Conservation (phyloP, 2,113 vertebrate genomes). For the Cynoglossus semilaevis region DNA sequence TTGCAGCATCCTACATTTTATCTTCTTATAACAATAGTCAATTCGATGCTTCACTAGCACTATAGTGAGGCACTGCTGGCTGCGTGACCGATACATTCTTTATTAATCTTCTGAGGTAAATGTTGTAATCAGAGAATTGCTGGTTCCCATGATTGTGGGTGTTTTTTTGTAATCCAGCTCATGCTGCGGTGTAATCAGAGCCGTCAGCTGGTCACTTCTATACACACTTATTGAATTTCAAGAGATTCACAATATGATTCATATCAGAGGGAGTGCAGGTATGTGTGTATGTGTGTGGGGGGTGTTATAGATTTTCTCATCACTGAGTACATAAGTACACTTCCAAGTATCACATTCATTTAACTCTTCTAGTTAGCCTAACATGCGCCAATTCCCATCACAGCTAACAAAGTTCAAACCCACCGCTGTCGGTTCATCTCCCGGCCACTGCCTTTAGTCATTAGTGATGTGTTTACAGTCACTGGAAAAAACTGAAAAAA, state of each 20-base stretch:
- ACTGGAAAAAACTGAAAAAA: conserved; percentile 13
- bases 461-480: conserved; percentile 42
- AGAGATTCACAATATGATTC: conserved; percentile 32
- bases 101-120: too few species aligned
- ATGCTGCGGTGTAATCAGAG: not conserved
- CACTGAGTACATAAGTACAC: conserved; percentile 6
- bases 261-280: not conserved
- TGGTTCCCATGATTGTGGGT: too few species aligned
- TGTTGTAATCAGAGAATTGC: too few species aligned
- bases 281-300: not conserved
- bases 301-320: conserved; percentile 11
- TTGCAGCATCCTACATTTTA: too few species aligned
- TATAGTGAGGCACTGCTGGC: too few species aligned
- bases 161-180: too few species aligned
- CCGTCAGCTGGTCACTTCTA: conserved; percentile 1
- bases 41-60: too few species aligned
- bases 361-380: conserved; percentile 17
- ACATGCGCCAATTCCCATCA: not conserved
- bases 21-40: too few species aligned
- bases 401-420: conserved; percentile 5
- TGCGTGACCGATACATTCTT: too few species aligned
- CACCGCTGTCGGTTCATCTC: conserved; percentile 5
- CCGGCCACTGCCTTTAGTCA: conserved; percentile 20
- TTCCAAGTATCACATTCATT: not conserved
- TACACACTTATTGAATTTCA: not conserved